Evolutionary conservation across 92 coral and sea anemone species (phyloP).

Genomic region (Palythoa heliodiscus): DNA sequence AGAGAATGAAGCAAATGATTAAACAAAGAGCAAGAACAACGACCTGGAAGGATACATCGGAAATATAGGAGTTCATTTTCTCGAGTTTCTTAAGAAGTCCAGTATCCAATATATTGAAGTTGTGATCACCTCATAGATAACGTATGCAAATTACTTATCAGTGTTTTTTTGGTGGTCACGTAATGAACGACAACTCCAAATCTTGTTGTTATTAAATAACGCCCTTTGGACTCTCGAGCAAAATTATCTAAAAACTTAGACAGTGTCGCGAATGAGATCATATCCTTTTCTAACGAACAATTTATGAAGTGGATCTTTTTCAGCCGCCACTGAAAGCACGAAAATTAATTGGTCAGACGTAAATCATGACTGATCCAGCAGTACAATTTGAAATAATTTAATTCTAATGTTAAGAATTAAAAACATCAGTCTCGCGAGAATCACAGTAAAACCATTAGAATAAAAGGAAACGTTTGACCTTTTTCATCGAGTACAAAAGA

Average conservation of each 20-base stretch:
- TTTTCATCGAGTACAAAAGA: neutral
- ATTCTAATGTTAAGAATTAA: neutral
- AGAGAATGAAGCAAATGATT: too few relatives aligned
- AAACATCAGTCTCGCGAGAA: neutral
- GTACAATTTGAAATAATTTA: neutral
- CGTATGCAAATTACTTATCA: neutral
- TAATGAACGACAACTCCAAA: neutral
- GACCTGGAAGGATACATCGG: too few relatives aligned
- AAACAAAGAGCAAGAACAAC: too few relatives aligned
- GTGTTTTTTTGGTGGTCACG: conserved; percentile 21
- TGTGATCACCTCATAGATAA: neutral
- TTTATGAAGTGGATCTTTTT: neutral
- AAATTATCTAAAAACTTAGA: too few relatives aligned
- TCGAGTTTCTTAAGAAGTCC: neutral
- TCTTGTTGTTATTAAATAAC: too few relatives aligned
- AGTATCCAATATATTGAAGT: neutral
- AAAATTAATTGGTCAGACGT: neutral
- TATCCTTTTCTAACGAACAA: neutral
- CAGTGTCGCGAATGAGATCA: neutral
- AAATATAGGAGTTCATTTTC: neutral
- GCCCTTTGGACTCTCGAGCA: too few relatives aligned
- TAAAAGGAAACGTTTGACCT: neutral
- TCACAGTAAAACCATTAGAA: too few relatives aligned
- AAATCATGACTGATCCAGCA: neutral
- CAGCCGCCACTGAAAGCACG: neutral